phyloP scores from a whole-genome alignment of 2,113 vertebrate species.

The Ailuropoda melanoleuca region DNA sequence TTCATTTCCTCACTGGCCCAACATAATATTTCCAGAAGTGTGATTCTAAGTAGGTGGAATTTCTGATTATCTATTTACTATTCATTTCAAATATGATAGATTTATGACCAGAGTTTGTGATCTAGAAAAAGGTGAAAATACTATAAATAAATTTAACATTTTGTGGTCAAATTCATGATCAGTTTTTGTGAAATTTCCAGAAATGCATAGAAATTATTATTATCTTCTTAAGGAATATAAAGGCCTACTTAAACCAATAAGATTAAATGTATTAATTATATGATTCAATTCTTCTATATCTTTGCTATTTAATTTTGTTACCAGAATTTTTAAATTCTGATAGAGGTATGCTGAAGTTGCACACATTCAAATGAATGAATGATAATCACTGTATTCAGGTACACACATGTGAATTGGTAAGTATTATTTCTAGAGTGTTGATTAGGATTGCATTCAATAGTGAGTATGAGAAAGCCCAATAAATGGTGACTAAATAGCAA shows the following conservation, averaged over 20 bases:
- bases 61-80: not conserved
- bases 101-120: not conserved
- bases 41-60: not conserved
- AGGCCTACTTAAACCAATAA: not conserved
- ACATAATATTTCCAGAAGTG: not conserved
- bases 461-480: not conserved
- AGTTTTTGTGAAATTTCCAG: not conserved
- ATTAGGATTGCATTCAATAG: not conserved
- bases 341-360: not conserved
- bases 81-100: constrained; percentile 34
- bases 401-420: not conserved
- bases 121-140: not conserved
- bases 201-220: not conserved
- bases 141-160: not conserved
- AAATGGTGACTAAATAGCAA: not conserved
- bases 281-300: not conserved
- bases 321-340: constrained; percentile 16
- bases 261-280: not conserved
- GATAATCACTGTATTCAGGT: not conserved
- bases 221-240: not conserved
- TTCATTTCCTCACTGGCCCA: not conserved
- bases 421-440: not conserved
- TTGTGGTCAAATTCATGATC: not conserved
- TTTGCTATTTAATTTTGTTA: not conserved
- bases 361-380: not conserved